A percentile compares a stretch with the other conserved stretches of the same genome.
Evolutionary conservation across 2,797 vertebrate genomes (phyloP).

Genomic region (Rhinogobio ventralis): DNA sequence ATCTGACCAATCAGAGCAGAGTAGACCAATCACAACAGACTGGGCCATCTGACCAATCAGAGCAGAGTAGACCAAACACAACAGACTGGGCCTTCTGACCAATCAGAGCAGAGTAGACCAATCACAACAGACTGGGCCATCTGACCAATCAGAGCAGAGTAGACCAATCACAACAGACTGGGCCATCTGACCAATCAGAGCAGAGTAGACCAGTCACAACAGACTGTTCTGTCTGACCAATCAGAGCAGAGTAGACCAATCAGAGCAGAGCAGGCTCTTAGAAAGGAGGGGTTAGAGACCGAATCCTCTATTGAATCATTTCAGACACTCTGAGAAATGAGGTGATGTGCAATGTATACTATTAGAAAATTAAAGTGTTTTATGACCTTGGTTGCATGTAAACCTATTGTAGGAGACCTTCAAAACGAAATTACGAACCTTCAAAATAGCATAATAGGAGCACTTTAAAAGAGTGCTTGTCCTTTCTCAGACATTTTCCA

Average conservation of each 20-base stretch:
- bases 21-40: neutral
- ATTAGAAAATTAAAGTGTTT: too few relatives aligned
- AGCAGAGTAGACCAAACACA: too few relatives aligned
- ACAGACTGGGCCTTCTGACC: neutral
- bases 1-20: neutral
- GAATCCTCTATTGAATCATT: too few relatives aligned
- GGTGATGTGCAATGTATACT: neutral
- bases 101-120: neutral
- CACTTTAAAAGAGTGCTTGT: neutral
- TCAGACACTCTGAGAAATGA: neutral
- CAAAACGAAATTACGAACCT: neutral
- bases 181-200: too few relatives aligned
- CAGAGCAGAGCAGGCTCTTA: neutral
- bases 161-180: too few relatives aligned
- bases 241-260: too few relatives aligned
- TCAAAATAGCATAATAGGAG: neutral
- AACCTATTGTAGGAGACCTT: neutral
- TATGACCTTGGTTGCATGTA: neutral
- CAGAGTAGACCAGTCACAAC: too few relatives aligned
- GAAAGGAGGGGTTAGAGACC: too few relatives aligned
- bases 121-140: too few relatives aligned
- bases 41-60: too few relatives aligned
- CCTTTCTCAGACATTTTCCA: neutral
- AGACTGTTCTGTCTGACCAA: too few relatives aligned
- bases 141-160: neutral